A percentile compares a stretch with the other conserved stretches of the same genome.
Conservation (phyloP, 1,140 invertebrate genomes). For the Philopotamus ludificatus region DNA sequence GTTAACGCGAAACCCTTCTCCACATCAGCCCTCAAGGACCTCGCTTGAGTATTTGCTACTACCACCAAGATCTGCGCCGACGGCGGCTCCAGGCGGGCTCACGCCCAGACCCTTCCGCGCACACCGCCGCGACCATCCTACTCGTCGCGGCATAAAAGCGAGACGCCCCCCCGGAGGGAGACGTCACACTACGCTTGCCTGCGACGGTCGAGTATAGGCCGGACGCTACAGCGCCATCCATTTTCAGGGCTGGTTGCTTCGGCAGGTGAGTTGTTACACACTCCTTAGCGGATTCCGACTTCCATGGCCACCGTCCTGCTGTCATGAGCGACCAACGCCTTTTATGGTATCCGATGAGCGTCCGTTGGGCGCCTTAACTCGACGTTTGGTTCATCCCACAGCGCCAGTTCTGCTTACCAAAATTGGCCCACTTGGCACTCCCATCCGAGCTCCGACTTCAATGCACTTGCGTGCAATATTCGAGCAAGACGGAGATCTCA, state of each 20-base stretch:
- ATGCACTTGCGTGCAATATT: conserved; percentile 42
- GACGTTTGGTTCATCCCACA: conserved; percentile 82
- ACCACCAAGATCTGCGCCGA: conserved; percentile 84
- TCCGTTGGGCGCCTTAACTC: conserved; percentile 69
- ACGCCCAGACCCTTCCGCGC: conserved; percentile 74
- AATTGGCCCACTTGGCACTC: conserved; percentile 83
- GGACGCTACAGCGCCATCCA: conserved; percentile 82
- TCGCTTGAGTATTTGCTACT: conserved; percentile 86
- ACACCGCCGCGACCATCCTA: conserved; percentile 73
- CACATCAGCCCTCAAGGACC: conserved; percentile 85
- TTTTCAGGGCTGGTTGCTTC: conserved; percentile 89
- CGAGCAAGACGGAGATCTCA: conserved; percentile 45
- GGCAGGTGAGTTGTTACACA: conserved; percentile 89
- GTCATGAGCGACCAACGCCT: conserved; percentile 82
- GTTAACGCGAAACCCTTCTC: conserved; percentile 90
- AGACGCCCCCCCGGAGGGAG: no score
- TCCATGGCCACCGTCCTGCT: conserved; percentile 89
- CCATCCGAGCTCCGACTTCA: conserved; percentile 56
- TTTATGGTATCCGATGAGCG: conserved; percentile 69
- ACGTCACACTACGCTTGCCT: conserved; percentile 1
- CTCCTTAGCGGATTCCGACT: conserved; percentile 85
- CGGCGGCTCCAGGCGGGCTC: conserved; percentile 75
- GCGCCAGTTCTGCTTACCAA: conserved; percentile 91
- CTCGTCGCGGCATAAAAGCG: conserved; percentile 43
- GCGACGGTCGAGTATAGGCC: conserved; percentile 59